Evolutionary conservation across 2,797 vertebrate species (phyloP), one percentile per base, ranked within the genome.

Genomic region (Cephalopachus bancanus): DNA sequence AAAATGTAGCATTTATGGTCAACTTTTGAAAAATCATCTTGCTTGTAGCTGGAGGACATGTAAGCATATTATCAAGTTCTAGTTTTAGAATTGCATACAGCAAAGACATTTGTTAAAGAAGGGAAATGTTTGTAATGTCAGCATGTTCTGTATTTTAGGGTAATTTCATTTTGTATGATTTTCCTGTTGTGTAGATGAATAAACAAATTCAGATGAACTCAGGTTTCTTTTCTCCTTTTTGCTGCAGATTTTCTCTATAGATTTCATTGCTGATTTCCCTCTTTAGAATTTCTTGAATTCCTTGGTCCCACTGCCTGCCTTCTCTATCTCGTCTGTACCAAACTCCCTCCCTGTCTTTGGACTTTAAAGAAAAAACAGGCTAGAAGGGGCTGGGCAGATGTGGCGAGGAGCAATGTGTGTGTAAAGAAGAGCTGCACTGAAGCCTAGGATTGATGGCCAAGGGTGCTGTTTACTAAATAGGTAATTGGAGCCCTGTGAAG

Each of bases 21-120:
- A 74, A 2, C n/a, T 93, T 92, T 83, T 93, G 89, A 97, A 86
- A 96, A 96, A 89, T 85, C 24, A 57, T 89, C 62, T 94, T 92
- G 28, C 60, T 95, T 93, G 3, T 87, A 75, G 30, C 72, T 87
- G 14, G 80, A 93, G 94, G 90, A 92, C 44, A 59, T 4, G 62
- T 87, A 59, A 92, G 92, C 44, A 92, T 30, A 60, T 49, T 30
- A 57, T 64, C 67, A 60, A 69, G 16, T 49, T 84, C 1, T 51
- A 16, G 33, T 74, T 83, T 81, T 83, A 55, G 28, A 59, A 89
- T 24, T 7, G 1, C 55, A 15, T 74, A 17, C 10, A 92, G 53
- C 64, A 57, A 53, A 94, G 53, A 65, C 24, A 7, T 53, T 88
- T 94, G 86, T 62, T 57, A 67, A 79, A 84, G 85, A 53, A 60